Evolutionary conservation across 2,888 invertebrate genomes (phyloP).

Genomic region (Elaeidobius kamerunicus): DNA sequence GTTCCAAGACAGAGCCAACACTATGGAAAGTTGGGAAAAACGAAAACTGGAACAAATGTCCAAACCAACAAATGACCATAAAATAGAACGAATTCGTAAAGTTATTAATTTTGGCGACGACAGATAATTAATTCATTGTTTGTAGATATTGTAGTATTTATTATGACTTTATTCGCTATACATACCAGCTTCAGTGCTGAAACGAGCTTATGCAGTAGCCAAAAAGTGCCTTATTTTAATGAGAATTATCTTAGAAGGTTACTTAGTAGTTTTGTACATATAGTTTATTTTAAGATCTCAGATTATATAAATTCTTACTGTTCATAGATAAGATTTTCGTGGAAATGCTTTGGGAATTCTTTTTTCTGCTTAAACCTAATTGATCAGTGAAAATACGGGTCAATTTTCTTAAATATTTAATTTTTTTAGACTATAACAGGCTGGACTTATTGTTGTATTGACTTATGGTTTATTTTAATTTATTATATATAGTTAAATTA

Average conservation of each 20-base stretch:
- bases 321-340: neutral
- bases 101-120: slow-evolving; percentile 46
- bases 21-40: slow-evolving; percentile 33
- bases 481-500: too few relatives aligned
- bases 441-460: too few relatives aligned
- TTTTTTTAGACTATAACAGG: too few relatives aligned
- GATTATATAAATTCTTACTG: neutral
- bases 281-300: neutral
- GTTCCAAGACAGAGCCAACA: slow-evolving; percentile 52
- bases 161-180: neutral
- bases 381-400: neutral
- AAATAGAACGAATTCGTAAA: slow-evolving; percentile 43
- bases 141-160: neutral
- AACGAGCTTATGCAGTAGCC: too few relatives aligned
- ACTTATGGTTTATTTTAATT: too few relatives aligned
- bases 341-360: neutral
- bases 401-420: too few relatives aligned
- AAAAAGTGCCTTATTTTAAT: too few relatives aligned
- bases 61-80: slow-evolving; percentile 34
- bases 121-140: slow-evolving; percentile 14
- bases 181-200: too few relatives aligned
- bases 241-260: neutral
- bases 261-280: neutral
- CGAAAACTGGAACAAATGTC: slow-evolving; percentile 27
- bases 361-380: neutral